phyloP scores from a whole-genome alignment of 1,140 invertebrate species.

The Cyrtorhinus lividipennis region DNA sequence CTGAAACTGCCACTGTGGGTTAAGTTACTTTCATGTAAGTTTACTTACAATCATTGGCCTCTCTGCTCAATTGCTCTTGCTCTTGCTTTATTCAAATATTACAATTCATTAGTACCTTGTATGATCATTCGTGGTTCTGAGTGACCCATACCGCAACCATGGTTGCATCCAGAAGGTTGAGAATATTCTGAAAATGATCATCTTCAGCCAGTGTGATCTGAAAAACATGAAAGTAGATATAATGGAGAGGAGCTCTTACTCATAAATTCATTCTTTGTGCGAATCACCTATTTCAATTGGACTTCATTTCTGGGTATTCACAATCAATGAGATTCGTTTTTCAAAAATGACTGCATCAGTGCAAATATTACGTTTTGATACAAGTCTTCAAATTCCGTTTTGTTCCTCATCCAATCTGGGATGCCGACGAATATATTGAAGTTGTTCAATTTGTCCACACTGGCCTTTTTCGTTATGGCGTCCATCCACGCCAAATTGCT shows the following conservation, averaged over 20 bases:
- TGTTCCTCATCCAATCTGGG: conserved; percentile 62
- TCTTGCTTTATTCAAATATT: too few species aligned
- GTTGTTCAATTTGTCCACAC: conserved; percentile 52
- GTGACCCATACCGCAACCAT: background rate
- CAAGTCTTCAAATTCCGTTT: conserved; percentile 41
- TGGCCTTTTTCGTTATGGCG: conserved; percentile 49
- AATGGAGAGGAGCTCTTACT: background rate
- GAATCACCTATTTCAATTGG: too few species aligned
- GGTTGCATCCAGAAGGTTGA: background rate
- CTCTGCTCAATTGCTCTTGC: too few species aligned
- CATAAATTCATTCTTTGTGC: background rate
- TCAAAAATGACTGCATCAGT: too few species aligned
- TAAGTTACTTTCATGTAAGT: too few species aligned
- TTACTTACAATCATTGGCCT: too few species aligned
- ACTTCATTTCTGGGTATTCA: too few species aligned
- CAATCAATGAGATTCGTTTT: too few species aligned
- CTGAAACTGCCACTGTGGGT: too few species aligned
- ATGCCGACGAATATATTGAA: conserved; percentile 62
- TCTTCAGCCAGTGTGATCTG: conserved; percentile 20
- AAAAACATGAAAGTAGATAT: conserved; percentile 11
- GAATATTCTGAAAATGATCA: conserved; percentile 16
- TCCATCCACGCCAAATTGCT: conserved; percentile 71
- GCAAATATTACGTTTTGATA: too few species aligned
- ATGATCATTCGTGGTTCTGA: conserved; percentile 4
- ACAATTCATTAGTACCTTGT: background rate